Conservation (phyloP, 2,888 invertebrate species). For the Pedicia rivosa region DNA sequence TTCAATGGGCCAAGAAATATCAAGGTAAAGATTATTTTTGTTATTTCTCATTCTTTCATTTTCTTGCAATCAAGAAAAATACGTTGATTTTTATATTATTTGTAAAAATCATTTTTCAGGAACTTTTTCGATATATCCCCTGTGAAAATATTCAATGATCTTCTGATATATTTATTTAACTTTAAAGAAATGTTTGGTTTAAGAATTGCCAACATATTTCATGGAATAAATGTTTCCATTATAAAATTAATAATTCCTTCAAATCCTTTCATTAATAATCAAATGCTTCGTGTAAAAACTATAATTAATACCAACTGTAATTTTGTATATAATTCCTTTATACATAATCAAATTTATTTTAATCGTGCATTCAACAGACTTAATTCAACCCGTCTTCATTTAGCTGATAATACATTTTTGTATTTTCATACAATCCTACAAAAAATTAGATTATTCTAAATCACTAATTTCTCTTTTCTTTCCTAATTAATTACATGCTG, state of each 20-base stretch:
- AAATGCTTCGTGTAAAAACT: no score
- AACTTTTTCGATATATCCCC: not conserved
- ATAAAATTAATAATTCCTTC: no score
- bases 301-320: no score
- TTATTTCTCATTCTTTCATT: constrained; percentile 4
- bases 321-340: no score
- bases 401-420: constrained; percentile 2
- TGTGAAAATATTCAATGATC: not conserved
- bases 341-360: not conserved
- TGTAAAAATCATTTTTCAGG: not conserved
- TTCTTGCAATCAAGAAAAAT: not conserved
- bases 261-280: no score
- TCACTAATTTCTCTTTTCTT: constrained; percentile 7
- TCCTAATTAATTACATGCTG: constrained; percentile 12
- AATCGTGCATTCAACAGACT: not conserved
- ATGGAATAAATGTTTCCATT: no score
- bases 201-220: no score
- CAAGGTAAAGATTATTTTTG: constrained; percentile 22
- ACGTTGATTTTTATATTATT: constrained; percentile 3
- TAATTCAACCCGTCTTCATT: not conserved
- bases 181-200: no score
- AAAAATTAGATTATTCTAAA: constrained; percentile 1
- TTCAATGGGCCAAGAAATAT: constrained; percentile 29
- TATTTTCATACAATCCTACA: constrained; percentile 4
- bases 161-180: no score